Percentiles rank a stretch among this genome's conserved stretches.
These are phyloP conservation scores for Microtus richardsoni DNA, from an alignment of 2,113 vertebrate species.

Conservation along the genomic window DNA sequence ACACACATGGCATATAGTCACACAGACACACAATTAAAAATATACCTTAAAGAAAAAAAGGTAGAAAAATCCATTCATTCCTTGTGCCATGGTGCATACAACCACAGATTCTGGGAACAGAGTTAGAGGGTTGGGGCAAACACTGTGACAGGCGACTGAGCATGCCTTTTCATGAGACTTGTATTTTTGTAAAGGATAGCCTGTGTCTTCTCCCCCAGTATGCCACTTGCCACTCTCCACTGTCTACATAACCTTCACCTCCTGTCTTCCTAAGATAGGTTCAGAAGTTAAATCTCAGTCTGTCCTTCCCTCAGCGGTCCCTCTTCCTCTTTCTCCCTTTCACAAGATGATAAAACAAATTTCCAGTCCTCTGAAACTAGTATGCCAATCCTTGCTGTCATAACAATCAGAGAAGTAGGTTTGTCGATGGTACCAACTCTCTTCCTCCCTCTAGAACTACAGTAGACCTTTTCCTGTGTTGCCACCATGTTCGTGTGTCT, in stretches of 20 bases:
- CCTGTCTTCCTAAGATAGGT: background rate
- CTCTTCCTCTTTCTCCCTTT: background rate
- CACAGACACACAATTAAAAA: background rate
- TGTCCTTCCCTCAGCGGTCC: background rate
- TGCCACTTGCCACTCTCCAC: background rate
- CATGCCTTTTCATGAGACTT: background rate
- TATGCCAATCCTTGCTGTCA: background rate
- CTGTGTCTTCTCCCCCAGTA: background rate
- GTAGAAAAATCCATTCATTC: background rate
- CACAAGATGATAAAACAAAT: background rate
- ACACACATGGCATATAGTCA: background rate
- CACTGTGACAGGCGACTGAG: background rate
- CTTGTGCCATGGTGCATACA: background rate
- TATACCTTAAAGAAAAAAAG: too few relatives aligned
- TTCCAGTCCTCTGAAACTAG: background rate
- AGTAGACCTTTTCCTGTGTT: background rate
- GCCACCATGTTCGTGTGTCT: accelerated
- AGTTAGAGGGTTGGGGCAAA: background rate
- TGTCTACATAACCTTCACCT: background rate
- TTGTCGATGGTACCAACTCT: too few relatives aligned
- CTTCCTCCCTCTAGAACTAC: background rate
- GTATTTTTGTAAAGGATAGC: background rate
- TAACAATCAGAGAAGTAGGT: background rate
- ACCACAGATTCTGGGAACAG: background rate
- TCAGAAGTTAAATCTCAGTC: background rate